Percentiles rank a stretch among this genome's conserved stretches.
Conservation (phyloP, 2,888 invertebrate genomes). For the Macropis europaea region DNA sequence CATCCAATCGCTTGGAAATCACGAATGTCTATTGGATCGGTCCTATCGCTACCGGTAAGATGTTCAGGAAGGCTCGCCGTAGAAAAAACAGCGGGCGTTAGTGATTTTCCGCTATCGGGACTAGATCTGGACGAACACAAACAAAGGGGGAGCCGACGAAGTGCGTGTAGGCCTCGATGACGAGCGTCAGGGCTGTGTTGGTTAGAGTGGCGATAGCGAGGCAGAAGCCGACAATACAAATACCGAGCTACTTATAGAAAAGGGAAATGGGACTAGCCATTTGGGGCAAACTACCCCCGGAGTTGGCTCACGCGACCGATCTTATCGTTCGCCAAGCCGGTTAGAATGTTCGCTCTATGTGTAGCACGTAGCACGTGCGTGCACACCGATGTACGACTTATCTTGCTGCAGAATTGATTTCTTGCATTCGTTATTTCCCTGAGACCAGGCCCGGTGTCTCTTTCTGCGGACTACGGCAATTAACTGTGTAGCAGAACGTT, state of each 20-base stretch:
- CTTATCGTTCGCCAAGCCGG: constrained; percentile 66
- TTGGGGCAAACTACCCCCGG: constrained; percentile 70
- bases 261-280: constrained; percentile 72
- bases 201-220: constrained; percentile 40
- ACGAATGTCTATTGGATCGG: too few species aligned
- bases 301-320: constrained; percentile 74
- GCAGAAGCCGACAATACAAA: constrained; percentile 60
- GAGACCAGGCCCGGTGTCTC: constrained; percentile 31
- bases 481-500: constrained; percentile 36
- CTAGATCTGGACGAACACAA: constrained; percentile 30
- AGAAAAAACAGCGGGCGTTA: constrained; percentile 18
- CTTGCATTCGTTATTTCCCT: constrained; percentile 65
- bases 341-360: constrained; percentile 37
- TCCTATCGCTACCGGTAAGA: too few species aligned
- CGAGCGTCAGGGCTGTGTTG: constrained; percentile 23
- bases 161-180: constrained; percentile 32
- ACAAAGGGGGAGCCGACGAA: constrained; percentile 15
- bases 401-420: constrained; percentile 62
- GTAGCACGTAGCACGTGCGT: constrained; percentile 27
- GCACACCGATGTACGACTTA: constrained; percentile 26
- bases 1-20: too few species aligned
- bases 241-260: constrained; percentile 66
- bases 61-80: too few species aligned
- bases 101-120: constrained; percentile 44
- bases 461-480: constrained; percentile 24